A percentile compares a stretch with the other conserved stretches of the same genome.
Evolutionary conservation across 2,888 invertebrate species (phyloP).

Genomic region (Frankliniella intonsa): DNA sequence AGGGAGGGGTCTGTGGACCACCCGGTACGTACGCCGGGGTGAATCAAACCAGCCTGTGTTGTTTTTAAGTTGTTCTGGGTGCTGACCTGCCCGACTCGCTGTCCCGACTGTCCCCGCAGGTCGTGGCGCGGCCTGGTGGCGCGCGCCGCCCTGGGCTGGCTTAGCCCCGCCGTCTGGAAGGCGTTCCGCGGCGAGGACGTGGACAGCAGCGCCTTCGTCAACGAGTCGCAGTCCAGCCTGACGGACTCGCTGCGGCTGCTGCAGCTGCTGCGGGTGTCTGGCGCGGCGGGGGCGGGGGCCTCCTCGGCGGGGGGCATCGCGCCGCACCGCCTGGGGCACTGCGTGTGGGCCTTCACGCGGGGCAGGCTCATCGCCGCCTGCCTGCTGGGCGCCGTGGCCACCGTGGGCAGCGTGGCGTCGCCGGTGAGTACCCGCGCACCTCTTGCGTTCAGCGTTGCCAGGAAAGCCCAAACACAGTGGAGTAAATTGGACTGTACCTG

Average conservation of each 20-base stretch:
- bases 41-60: too few species aligned
- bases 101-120: neutral
- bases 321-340: neutral
- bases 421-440: too few species aligned
- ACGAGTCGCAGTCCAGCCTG: constrained; percentile 21
- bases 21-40: too few species aligned
- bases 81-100: too few species aligned
- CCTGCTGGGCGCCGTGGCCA: neutral
- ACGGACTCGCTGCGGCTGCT: constrained; percentile 8
- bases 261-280: neutral
- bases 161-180: constrained; percentile 5
- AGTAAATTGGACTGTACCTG: too few species aligned
- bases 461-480: too few species aligned
- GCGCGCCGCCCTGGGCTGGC: constrained; percentile 22
- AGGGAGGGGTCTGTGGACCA: too few species aligned
- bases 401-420: neutral
- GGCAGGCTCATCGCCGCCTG: neutral
- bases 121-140: constrained; percentile 13
- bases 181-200: constrained; percentile 20
- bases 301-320: neutral
- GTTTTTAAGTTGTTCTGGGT: too few species aligned
- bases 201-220: constrained; percentile 23
- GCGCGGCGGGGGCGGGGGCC: neutral
- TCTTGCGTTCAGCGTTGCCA: too few species aligned
- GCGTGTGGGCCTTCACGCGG: neutral